Conservation (phyloP, 2,113 vertebrate genomes). For the Columbina picui region DNA sequence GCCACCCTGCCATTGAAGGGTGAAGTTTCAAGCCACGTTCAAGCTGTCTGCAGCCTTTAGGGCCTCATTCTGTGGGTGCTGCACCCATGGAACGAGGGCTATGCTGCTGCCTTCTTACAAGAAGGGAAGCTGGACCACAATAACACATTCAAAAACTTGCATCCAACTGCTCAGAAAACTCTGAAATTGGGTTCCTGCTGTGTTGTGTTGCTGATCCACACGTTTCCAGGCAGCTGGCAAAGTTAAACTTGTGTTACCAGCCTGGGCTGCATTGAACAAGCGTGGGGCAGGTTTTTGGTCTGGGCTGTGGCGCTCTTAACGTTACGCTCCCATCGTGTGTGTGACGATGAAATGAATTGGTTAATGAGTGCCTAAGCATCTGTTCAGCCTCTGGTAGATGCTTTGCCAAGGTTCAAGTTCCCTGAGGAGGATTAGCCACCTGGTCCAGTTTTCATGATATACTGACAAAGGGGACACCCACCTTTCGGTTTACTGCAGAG, state of each 20-base stretch:
- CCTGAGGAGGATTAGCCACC: slow-evolving; percentile 71
- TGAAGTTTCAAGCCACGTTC: neutral
- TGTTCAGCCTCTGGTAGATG: slow-evolving; percentile 59
- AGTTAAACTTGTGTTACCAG: neutral
- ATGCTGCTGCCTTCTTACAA: neutral
- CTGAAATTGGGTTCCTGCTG: neutral
- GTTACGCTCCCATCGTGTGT: slow-evolving; percentile 21
- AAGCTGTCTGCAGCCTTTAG: too few species aligned
- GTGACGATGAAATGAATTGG: slow-evolving; percentile 61
- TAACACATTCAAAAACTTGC: neutral
- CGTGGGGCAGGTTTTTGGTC: neutral
- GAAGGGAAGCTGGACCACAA: neutral
- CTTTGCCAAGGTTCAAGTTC: slow-evolving; percentile 67
- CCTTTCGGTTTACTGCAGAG: neutral
- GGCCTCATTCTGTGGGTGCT: too few species aligned
- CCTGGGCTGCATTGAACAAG: neutral
- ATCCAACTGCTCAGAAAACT: neutral
- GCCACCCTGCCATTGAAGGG: neutral
- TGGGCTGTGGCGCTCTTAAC: slow-evolving; percentile 12
- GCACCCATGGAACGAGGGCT: neutral
- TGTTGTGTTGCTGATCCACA: neutral
- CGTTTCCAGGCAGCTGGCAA: neutral
- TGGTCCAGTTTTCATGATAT: slow-evolving; percentile 56
- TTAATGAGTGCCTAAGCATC: slow-evolving; percentile 68
- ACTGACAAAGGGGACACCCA: slow-evolving; percentile 61